Percentiles rank a stretch among this genome's conserved stretches.
These are phyloP conservation scores for Aphelinus atriplicis DNA, from an alignment of 1,140 invertebrate species.

Conservation along the genomic window DNA sequence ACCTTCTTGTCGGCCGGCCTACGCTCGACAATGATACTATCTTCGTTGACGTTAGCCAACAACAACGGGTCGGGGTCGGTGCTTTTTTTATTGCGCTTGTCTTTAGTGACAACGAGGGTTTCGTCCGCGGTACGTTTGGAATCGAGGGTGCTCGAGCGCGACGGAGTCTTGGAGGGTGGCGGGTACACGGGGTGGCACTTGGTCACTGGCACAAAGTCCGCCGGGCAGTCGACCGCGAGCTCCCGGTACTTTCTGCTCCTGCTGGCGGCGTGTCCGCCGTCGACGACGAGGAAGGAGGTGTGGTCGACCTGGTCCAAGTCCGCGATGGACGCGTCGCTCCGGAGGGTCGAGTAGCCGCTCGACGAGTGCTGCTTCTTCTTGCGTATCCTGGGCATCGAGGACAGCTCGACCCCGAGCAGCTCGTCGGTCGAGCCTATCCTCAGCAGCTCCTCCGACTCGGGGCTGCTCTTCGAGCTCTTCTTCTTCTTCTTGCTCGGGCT, in stretches of 20 bases:
- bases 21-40: constrained; percentile 41
- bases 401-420: constrained; percentile 56
- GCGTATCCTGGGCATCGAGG: constrained; percentile 45
- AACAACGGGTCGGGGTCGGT: neutral
- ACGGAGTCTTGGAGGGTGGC: constrained; percentile 63
- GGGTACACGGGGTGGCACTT: constrained; percentile 81
- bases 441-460: constrained; percentile 57
- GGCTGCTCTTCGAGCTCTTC: constrained; percentile 27
- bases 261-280: constrained; percentile 59
- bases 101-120: constrained; percentile 2
- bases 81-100: constrained; percentile 34
- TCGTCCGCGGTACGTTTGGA: constrained; percentile 37
- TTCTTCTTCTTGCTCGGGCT: constrained; percentile 39
- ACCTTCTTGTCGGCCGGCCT: constrained; percentile 57
- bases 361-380: constrained; percentile 59
- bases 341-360: constrained; percentile 61
- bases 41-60: constrained; percentile 15
- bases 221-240: constrained; percentile 79
- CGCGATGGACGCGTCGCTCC: constrained; percentile 66
- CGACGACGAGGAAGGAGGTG: constrained; percentile 56
- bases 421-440: constrained; percentile 65
- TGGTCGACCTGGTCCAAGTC: constrained; percentile 57
- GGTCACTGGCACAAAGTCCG: constrained; percentile 78
- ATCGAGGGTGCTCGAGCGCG: constrained; percentile 51
- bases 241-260: constrained; percentile 69